Evolutionary conservation across 2,888 invertebrate species (phyloP), one percentile per base, ranked within the genome.

Genomic region (Tolmerus cingulatus): DNA sequence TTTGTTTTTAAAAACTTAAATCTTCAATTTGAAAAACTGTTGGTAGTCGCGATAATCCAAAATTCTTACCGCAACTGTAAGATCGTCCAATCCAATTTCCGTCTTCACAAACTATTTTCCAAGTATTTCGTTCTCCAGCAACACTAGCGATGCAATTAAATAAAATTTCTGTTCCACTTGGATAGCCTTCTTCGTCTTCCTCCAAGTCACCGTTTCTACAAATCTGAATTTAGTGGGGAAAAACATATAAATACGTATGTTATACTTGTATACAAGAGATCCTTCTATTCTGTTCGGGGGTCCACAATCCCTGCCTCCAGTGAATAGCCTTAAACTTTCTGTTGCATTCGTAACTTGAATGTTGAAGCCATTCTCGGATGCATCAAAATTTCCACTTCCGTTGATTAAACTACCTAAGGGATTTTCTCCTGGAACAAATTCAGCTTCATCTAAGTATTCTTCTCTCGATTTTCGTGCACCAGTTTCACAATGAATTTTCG

Each of bases 1-100:
- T 4, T 46, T 51, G 5, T 51, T n/a, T n/a, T 51, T 5, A 46
- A 16, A 76, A 30, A 30, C 30, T 3, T 2, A 30, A 1, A 30
- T 1, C 3, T 30, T 30, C 3, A 30, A 30, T 8, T 7, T 8
- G 7, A 7, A 40, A 43, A 43, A 14, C 43, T 12, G 14, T 43
- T 14, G 14, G 14, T 14, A 43, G 3, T 14, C 3, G 43, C 1
- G 3, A 14, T 46, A 46, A 14, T 0, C 4, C 9, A 14, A 16
- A 46, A 46, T 9, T 2, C 94, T 93, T 92, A 97, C 97, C 97
- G 91, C 97, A 97, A 90, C 95, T 95, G 88, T 96, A 95, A 84
- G 96, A 95, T 90, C 96, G 94, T 30, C 97, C 97, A 88, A 96
- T 95, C 97, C 97, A 97, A 89, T 94, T 95, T 0, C 97, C 97